Evolutionary conservation across 2,888 invertebrate genomes (phyloP), one percentile per base, ranked within the genome.

Genomic region (Eupithecia dodoneata): DNA sequence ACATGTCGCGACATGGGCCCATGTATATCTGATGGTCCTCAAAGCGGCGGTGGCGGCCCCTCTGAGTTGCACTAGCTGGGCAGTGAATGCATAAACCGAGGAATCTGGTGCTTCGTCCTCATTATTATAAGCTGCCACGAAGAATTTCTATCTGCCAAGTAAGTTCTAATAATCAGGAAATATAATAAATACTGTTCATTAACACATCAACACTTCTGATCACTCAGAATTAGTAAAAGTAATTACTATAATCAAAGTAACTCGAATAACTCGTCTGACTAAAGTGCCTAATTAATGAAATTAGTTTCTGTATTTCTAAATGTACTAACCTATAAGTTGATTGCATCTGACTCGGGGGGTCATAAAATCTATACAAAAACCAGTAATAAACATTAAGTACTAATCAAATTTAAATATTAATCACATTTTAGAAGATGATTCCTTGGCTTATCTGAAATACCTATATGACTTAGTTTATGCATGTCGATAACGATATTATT

Each of bases 311-410:
- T 76, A 74, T 71, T 59, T 75, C 41, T 67, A 76, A 73, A 73
- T 78, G 75, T 72, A 72, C 76, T 72, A 49, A 74, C 67, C 55
- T 71, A 63, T 73, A 15, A 49, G 73, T 73, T 79, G 76, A 79
- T 79, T 79, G 79, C 76, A 79, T 77, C 71, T 59, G 77, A 81
- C 82, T 82, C 74, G 76, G 79, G 76, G 30, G 67, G 72, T 45
- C 77, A 83, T 87, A 85, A 86, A 81, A 84, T 84, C 75, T 75
- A 74, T 80, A 81, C 76, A 83, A 83, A 55, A 82, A 85, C 80
- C 44, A 72, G 83, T 85, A 84, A 82, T 84, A 76, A 80, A 80
- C 79, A 78, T 79, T 84, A 79, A 85, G 83, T 75, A 73, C 70
- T 77, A 84, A 85, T 84, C 78, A 70, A 70, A 70, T 70, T 70